Percentiles rank a stretch among this genome's conserved stretches.
Conservation (phyloP, 1,140 invertebrate genomes). For the Aphidius ervi region DNA sequence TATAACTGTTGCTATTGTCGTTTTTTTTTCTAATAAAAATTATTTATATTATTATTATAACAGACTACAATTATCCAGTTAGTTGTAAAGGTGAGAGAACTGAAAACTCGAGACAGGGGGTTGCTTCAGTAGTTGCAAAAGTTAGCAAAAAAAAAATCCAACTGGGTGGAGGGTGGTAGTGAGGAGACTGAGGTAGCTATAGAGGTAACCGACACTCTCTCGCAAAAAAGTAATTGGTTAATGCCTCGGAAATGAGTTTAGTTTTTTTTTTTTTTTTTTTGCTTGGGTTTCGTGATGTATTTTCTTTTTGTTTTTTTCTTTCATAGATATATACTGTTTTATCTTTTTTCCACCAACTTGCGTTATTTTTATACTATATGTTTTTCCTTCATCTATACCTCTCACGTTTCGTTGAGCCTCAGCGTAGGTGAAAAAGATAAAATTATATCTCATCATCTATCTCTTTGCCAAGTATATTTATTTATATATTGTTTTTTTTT, state of each 20-base stretch:
- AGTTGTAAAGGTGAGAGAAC: too few relatives aligned
- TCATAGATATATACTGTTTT: too few relatives aligned
- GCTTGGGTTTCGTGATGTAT: slow-evolving; percentile 32
- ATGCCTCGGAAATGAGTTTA: slow-evolving; percentile 54
- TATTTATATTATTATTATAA: too few relatives aligned
- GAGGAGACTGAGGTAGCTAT: slow-evolving; percentile 27
- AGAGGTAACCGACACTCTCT: slow-evolving; percentile 49
- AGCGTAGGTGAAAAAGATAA: too few relatives aligned
- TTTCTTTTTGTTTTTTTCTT: slow-evolving; percentile 29
- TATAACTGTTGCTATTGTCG: too few relatives aligned
- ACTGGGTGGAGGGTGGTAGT: slow-evolving; percentile 15
- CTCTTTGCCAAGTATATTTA: slow-evolving; percentile 13
- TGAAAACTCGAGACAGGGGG: too few relatives aligned
- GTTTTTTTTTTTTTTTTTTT: slow-evolving; percentile 39
- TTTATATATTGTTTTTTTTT: slow-evolving; percentile 15
- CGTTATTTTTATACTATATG: slow-evolving; percentile 16
- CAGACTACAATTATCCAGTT: too few relatives aligned
- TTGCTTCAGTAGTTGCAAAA: too few relatives aligned
- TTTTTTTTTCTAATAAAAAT: too few relatives aligned
- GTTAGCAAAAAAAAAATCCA: too few relatives aligned
- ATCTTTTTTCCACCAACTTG: slow-evolving; percentile 6
- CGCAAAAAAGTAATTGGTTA: slow-evolving; percentile 53
- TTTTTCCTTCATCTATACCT: slow-evolving; percentile 20
- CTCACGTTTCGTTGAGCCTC: slow-evolving; percentile 6
- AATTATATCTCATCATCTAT: not conserved